Percentiles rank a stretch among this genome's conserved stretches.
These are phyloP conservation scores for Tapirus terrestris DNA, from an alignment of 2,113 vertebrate species.

Conservation along the genomic window DNA sequence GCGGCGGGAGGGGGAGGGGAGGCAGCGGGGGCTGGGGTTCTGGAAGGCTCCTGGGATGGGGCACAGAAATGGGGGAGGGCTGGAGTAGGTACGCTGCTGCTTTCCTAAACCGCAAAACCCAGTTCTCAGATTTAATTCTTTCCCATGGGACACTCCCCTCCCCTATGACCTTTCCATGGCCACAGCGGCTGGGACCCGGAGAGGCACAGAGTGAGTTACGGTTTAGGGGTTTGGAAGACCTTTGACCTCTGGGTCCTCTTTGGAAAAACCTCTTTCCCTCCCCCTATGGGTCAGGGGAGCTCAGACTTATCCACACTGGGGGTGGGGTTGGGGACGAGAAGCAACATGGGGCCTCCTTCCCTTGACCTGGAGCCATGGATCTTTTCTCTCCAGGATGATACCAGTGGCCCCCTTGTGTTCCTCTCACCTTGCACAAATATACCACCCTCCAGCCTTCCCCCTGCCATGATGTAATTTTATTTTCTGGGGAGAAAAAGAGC, in stretches of 20 bases:
- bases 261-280: neutral
- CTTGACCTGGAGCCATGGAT: neutral
- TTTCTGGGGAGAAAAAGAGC: slow-evolving; percentile 65
- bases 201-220: neutral
- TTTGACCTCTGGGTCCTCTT: neutral
- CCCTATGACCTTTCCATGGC: neutral
- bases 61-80: neutral
- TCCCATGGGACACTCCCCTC: neutral
- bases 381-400: neutral
- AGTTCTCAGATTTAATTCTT: neutral
- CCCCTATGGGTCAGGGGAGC: neutral
- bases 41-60: neutral
- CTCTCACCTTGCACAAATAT: slow-evolving; percentile 45
- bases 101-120: neutral
- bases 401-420: neutral
- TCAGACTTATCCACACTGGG: neutral
- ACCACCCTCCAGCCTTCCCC: neutral
- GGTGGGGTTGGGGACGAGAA: neutral
- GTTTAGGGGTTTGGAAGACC: neutral
- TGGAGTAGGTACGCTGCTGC: no score
- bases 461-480: slow-evolving; percentile 71
- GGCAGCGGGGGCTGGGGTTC: neutral
- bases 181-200: neutral
- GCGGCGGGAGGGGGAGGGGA: neutral
- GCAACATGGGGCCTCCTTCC: neutral